Evolutionary conservation across 2,888 invertebrate species (phyloP).

Genomic region (Epicampocera succincta): DNA sequence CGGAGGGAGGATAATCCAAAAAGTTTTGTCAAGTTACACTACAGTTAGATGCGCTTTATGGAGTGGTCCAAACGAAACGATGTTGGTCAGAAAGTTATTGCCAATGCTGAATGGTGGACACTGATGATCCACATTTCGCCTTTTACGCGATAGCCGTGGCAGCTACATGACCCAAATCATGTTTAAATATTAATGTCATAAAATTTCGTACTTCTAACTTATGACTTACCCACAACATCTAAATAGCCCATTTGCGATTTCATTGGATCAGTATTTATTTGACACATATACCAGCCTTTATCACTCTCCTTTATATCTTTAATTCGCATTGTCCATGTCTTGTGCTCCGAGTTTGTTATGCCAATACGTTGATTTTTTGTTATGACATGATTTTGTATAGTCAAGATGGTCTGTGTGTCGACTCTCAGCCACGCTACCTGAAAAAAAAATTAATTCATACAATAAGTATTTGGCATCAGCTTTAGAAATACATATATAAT

Average conservation of each 20-base stretch:
- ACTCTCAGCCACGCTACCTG: conserved; percentile 82
- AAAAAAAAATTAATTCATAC: conserved; percentile 31
- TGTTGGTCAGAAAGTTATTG: too few species aligned
- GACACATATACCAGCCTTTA: conserved; percentile 87
- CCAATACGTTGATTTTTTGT: conserved; percentile 94
- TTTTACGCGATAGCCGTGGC: too few species aligned
- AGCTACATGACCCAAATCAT: too few species aligned
- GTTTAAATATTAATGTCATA: too few species aligned
- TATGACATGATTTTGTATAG: conserved; percentile 93
- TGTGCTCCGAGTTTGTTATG: conserved; percentile 89
- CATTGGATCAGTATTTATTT: conserved; percentile 82
- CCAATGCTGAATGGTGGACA: too few species aligned
- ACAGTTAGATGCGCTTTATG: too few species aligned
- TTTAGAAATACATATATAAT: too few species aligned
- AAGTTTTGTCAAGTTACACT: too few species aligned
- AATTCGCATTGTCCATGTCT: conserved; percentile 92
- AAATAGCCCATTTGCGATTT: conserved; percentile 90
- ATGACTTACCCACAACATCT: conserved; percentile 90
- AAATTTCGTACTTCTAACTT: neutral
- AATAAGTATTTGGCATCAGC: too few species aligned
- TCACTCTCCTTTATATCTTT: conserved; percentile 90
- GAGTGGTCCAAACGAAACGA: too few species aligned
- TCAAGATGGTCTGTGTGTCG: conserved; percentile 94
- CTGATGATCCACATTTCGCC: too few species aligned
- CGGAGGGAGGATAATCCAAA: too few species aligned